These are phyloP conservation scores for Darevskia mixta DNA, from an alignment of 2,797 vertebrate genomes.

Conservation along the genomic window DNA sequence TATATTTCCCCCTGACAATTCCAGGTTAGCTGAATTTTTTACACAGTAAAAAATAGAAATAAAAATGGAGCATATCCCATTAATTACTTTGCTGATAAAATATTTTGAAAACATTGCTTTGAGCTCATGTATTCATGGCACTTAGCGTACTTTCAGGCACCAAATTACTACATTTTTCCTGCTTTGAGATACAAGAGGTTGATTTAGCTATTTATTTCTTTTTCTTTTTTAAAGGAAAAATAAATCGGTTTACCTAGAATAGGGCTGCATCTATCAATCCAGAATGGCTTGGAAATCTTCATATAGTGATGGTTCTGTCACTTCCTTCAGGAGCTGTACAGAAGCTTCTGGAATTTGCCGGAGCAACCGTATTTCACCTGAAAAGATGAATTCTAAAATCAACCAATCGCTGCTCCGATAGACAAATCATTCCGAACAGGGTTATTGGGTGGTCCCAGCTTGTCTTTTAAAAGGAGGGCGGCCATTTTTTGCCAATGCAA, in stretches of 20 bases:
- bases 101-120: background rate
- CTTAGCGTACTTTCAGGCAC: background rate
- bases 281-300: slow-evolving; percentile 76
- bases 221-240: background rate
- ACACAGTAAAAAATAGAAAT: background rate
- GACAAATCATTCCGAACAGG: background rate
- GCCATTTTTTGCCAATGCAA: background rate
- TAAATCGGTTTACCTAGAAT: background rate
- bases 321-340: slow-evolving; percentile 58
- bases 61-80: background rate
- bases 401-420: background rate
- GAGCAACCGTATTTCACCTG: slow-evolving; percentile 68
- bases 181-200: too few species aligned
- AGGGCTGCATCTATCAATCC: slow-evolving; percentile 60
- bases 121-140: background rate
- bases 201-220: background rate
- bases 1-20: background rate
- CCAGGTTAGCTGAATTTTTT: background rate
- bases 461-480: background rate
- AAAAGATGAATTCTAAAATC: slow-evolving; percentile 34
- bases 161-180: too few species aligned
- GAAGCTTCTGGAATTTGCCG: slow-evolving; percentile 64
- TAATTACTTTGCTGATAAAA: background rate
- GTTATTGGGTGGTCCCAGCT: slow-evolving; percentile 5
- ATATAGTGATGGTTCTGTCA: slow-evolving; percentile 56